Evolutionary conservation across 2,888 invertebrate genomes (phyloP), one percentile per base, ranked within the genome.

Genomic region (Stegophylla sp.): DNA sequence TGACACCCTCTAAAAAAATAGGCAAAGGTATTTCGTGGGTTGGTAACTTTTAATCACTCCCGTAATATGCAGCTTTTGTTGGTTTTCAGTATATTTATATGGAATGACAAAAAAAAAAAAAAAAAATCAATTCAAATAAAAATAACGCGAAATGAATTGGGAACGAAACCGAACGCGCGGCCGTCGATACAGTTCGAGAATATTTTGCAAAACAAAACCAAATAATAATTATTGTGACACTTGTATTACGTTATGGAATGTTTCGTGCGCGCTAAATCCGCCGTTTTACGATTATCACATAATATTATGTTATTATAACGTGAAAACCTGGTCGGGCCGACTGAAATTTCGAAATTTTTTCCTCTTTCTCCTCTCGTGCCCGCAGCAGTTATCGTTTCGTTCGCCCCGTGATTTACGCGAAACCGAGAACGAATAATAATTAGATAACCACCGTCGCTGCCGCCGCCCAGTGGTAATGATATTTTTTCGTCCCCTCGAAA

Each of bases 31-130:
- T 64, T n/a, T 43, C 23, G 15, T 59, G 51, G 53, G 64, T 64
- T 66, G 75, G 75, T 66, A 75, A 64, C 75, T 75, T 75, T 64
- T 75, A 75, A 75, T 48, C 64, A 51, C 48, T 51, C 34, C 20
- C 12, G 3, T 7, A n/a, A 61, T n/a, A n/a, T n/a, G n/a, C n/a
- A n/a, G 20, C n/a, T 61, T 45, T 7, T 1, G 56, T 41, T 12
- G n/a, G 23, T 41, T 72, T 41, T 23, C 20, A 9, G 17, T 2
- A 56, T 1, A 20, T 17, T 20, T 34, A 5, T 34, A 34, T 5
- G 4, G 34, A 34, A 34, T 5, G 7, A 34, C 7, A 34, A 34
- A 34, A 34, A 7, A 5, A 34, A 34, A 34, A 34, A 34, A n/a
- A n/a, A 20, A 20, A 53, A 5, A 53, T 4, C n/a, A 53, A 53